Evolutionary conservation across 1,140 invertebrate genomes (phyloP).

Genomic region (Pseudomyrmex gracilis): DNA sequence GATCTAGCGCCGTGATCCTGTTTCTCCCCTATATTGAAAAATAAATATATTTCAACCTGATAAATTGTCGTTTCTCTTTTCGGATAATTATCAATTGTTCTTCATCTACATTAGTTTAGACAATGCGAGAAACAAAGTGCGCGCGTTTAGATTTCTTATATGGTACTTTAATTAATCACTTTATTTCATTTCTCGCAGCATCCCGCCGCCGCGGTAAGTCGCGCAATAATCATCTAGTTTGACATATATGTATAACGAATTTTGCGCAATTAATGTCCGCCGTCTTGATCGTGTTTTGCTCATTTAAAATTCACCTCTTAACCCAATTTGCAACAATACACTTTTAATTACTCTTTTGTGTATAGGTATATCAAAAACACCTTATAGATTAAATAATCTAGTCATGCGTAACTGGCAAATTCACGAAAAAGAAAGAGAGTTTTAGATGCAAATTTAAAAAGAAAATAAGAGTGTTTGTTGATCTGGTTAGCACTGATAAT

Average conservation of each 20-base stretch:
- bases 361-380: conserved; percentile 15
- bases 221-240: conserved; percentile 72
- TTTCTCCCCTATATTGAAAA: too few relatives aligned
- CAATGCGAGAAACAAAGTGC: background rate
- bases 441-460: background rate
- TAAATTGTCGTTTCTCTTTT: too few relatives aligned
- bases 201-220: conserved; percentile 90
- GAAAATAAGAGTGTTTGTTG: conserved; percentile 31
- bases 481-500: conserved; percentile 18
- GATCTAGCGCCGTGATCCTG: too few relatives aligned
- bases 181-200: conserved; percentile 87
- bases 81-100: too few relatives aligned
- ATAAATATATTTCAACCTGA: too few relatives aligned
- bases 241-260: conserved; percentile 22
- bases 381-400: conserved; percentile 38
- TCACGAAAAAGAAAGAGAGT: background rate
- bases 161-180: conserved; percentile 75
- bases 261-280: conserved; percentile 61
- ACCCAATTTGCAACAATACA: conserved; percentile 7
- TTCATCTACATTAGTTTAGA: background rate
- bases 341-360: conserved; percentile 21
- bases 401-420: conserved; percentile 11
- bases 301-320: conserved; percentile 36
- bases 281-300: conserved; percentile 26
- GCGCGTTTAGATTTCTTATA: conserved; percentile 27